Evolutionary conservation across 2,888 invertebrate species (phyloP), one percentile per base, ranked within the genome.

Genomic region (Zootermopsis nevadensis): DNA sequence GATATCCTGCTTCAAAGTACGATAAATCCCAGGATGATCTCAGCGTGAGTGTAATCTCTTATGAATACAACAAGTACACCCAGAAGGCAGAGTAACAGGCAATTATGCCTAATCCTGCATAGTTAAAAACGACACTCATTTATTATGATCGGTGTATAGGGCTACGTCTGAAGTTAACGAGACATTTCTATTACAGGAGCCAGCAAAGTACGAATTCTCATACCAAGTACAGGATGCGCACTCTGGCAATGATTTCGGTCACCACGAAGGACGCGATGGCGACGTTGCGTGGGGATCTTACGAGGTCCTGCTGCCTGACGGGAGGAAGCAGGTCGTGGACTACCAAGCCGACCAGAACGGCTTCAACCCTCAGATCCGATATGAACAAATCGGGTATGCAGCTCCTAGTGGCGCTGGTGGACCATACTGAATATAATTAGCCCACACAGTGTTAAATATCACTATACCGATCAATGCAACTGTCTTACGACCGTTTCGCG

Each of bases 331-430:
- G 91, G 93, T 93, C 67, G 94, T 94, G 0, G 92, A 92, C 86
- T 94, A 94, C 89, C 93, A 93, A 87, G 94, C 94, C 8, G 94
- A 94, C 86, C 91, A 93, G 87, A 90, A 92, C 76, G 94, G 94
- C 1, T 94, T 93, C 90, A 92, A 92, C 85, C 94, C 94, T 30
- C 92, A 91, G 86, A 93, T 94, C 84, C 91, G 93, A 0, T 94
- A 94, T 88, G 93, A 94, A 88, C 93, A 83, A 30, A 27, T 55
- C 19, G 79, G 77, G 0, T 80, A 82, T 27, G 42, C 80, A 15
- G 77, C 77, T 3, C n/a, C 67, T 22, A 81, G 30, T 22, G 33
- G 48, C 55, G 31, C 80, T 67, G 80, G 80, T n/a, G 84, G 84
- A 33, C 84, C 84, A 24, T 84, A 84, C 82, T 84, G 82, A 84